Evolutionary conservation across 1,140 invertebrate genomes (phyloP), one percentile per base, ranked within the genome.

Genomic region (Drosophila tropicalis): DNA sequence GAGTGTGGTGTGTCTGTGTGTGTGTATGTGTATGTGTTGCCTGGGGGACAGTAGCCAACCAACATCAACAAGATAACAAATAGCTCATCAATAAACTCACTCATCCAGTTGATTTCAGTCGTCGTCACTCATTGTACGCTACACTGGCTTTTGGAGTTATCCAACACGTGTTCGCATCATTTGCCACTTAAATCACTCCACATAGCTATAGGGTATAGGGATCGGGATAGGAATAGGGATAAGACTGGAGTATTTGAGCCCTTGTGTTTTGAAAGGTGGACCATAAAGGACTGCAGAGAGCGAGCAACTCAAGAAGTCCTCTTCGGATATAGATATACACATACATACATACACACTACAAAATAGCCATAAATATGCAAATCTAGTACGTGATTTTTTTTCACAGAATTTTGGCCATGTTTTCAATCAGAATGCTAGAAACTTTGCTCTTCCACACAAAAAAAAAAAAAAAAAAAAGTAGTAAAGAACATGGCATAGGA

Each of bases 371-470:
- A 83, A 83, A 83, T 83, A 83, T 83, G 80, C 66, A 83, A 83
- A 83, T 83, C 44, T 79, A 65, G 67, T 83, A 83, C 76, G 80
- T 83, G 72, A 83, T 83, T 83, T 72, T 80, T 72, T 80, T 72
- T 69, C 47, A 36, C 67, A 32, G 25, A 29, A 9, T 56, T 56
- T 51, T 51, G 17, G 2, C 55, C 6, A 44, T 25, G 22, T 25
- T 25, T 25, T 25, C 22, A 25, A 25, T 63, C 62, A 57, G 72
- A 67, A 76, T 44, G 17, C 34, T 62, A 32, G n/a, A 9, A 39
- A 13, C 3, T 39, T 39, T 5, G 36, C 0, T 3, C 36, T 13
- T 39, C 3, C 5, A 0, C 5, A 29, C 5, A 9, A 17, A 51
- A 51, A 19, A 22, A 0, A 29, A 29, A 29, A 9, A 17, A 51